Evolutionary conservation across 2,888 invertebrate species (phyloP).

Genomic region (Bellardia pandia): DNA sequence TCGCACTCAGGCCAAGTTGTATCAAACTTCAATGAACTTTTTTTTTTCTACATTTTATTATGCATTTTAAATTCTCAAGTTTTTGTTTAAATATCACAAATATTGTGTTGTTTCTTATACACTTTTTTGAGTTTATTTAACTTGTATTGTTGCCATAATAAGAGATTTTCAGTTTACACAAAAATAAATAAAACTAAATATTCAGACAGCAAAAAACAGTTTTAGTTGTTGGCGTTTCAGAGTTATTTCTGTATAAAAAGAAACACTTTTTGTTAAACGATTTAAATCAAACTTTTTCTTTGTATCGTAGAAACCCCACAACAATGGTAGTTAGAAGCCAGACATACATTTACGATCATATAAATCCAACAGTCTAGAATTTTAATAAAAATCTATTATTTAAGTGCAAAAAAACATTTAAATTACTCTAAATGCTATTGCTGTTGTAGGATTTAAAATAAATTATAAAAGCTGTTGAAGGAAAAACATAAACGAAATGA

Average conservation of each 20-base stretch:
- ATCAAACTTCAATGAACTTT: slow-evolving; percentile 76
- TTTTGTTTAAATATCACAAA: slow-evolving; percentile 26
- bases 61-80: slow-evolving; percentile 42
- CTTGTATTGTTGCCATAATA: slow-evolving; percentile 48
- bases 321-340: background rate
- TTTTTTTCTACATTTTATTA: slow-evolving; percentile 58
- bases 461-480: background rate
- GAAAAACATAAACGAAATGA: background rate
- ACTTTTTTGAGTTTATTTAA: slow-evolving; percentile 39
- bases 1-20: slow-evolving; percentile 80
- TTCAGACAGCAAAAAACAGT: slow-evolving; percentile 34
- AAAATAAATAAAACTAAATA: slow-evolving; percentile 25
- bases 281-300: slow-evolving; percentile 47
- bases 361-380: slow-evolving; percentile 46
- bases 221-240: background rate
- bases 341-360: background rate
- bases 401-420: slow-evolving; percentile 47
- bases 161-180: slow-evolving; percentile 48
- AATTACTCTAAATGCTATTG: slow-evolving; percentile 29
- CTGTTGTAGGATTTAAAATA: background rate
- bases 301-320: background rate
- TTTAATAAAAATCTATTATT: slow-evolving; percentile 66
- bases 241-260: background rate
- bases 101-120: slow-evolving; percentile 14
- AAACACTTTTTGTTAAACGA: slow-evolving; percentile 29